Evolutionary conservation across 2,797 vertebrate genomes (phyloP).

Genomic region (Spheniscus humboldti): DNA sequence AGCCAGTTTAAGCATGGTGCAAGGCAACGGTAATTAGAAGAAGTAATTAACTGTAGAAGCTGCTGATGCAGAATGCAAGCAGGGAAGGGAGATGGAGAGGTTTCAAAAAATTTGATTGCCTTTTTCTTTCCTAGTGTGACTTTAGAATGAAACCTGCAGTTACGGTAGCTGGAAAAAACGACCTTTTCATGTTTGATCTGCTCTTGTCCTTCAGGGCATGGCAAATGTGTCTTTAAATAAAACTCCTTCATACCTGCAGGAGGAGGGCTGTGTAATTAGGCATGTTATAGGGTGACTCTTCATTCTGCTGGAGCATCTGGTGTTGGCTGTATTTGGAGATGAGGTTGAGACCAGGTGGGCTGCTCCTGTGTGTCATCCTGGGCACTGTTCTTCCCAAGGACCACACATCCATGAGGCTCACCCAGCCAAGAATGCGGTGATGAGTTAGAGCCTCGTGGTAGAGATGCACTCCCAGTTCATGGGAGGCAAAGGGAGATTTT

Average conservation of each 20-base stretch:
- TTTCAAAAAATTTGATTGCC: constrained; percentile 18
- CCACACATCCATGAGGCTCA: rapidly evolving
- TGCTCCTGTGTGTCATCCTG: background rate
- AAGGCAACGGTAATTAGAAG: background rate
- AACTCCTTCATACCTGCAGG: background rate
- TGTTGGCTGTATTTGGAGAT: background rate
- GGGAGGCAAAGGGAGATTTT: background rate
- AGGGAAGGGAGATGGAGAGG: background rate
- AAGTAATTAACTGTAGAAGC: constrained; percentile 23
- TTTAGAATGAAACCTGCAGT: background rate
- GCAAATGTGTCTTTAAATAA: background rate
- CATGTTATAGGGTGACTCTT: background rate
- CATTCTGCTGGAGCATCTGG: background rate
- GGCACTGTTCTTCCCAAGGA: background rate
- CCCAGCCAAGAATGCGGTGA: background rate
- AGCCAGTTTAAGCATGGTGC: background rate
- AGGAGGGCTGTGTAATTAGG: background rate
- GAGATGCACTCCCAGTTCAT: background rate
- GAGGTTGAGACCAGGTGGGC: background rate
- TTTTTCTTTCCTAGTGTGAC: constrained; percentile 17
- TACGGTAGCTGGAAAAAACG: background rate
- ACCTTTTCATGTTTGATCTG: background rate
- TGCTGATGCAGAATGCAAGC: background rate
- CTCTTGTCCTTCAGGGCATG: constrained; percentile 1
- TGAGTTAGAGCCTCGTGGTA: background rate